Base-by-base conservation (phyloP, 2,797 vertebrate species). In the Sorex maritimensis region DNA sequence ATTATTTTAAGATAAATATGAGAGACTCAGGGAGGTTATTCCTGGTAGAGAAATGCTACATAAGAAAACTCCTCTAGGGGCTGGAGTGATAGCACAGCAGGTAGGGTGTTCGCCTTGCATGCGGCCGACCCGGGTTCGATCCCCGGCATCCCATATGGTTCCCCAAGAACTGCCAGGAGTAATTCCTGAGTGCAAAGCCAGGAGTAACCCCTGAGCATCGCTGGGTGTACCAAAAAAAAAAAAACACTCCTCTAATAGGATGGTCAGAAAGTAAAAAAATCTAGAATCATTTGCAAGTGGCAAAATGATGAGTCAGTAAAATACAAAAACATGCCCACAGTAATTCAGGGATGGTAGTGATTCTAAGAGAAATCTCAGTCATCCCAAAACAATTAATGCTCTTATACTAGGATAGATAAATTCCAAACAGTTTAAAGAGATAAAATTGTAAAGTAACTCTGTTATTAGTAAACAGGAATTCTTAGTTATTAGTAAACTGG, bases 391-490 rank as follows among this genome's bases (percentile, higher is more conserved):
- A 41, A 19, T 7, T 28, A 44, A 63, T 24, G 38, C 73, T 34
- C 24, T 30, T 17, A 69, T 44, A 38, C 24, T 58, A 68, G 30
- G 55, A 82, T 75, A 55, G 44, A 75, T 80, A 55, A 55, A 77
- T 73, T 81, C 21, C 69, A 91, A 65, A 52, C 52, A 67, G 24
- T 68, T 74, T 78, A 61, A 88, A 86, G 28, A 75, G 55, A 61
- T 23, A 77, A 87, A 83, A 38, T 24, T 38, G 7, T 34, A 75
- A 79, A 7, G 26, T 63, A 41, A 65, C 28, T 67, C 26, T 38
- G 1, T 73, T 8, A 78, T 79, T 92, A 65, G 68, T 67, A 91
- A 83, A 86, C 49, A 34, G 34, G 34, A 34, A 34, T 34, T 34
- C 34, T 34, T 34, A 34, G 1, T 73, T 8, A 78, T 79, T 92